Conservation (phyloP, 2,113 vertebrate genomes). For the Malaclemys terrapin region DNA sequence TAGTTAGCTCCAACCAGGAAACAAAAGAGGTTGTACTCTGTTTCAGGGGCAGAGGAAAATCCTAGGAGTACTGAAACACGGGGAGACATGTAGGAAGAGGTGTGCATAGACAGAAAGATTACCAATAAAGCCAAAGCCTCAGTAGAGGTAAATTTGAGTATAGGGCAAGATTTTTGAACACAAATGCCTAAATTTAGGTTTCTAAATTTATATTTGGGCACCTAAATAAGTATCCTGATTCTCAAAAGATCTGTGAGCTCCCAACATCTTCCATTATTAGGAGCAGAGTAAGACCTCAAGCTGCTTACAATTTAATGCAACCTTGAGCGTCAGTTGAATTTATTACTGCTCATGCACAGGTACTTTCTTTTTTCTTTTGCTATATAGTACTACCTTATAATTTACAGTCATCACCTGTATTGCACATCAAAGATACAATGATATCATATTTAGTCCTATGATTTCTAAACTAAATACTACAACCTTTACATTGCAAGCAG, state of each 20-base stretch:
- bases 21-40: neutral
- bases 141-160: neutral
- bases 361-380: neutral
- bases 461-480: neutral
- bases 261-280: neutral
- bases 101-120: neutral
- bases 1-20: neutral
- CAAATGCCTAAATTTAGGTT: neutral
- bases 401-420: neutral
- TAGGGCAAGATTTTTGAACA: neutral
- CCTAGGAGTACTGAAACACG: neutral
- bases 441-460: neutral
- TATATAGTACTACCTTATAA: neutral
- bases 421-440: neutral
- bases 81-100: neutral
- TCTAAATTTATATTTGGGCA: neutral
- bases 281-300: neutral
- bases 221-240: neutral
- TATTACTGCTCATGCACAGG: neutral
- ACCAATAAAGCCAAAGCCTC: neutral
- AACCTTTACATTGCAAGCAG: neutral
- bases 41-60: neutral
- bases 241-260: neutral
- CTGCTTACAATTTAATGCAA: neutral
- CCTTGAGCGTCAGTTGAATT: neutral